Conservation (phyloP, 1,140 invertebrate genomes). For the Oedothorax gibbosus region DNA sequence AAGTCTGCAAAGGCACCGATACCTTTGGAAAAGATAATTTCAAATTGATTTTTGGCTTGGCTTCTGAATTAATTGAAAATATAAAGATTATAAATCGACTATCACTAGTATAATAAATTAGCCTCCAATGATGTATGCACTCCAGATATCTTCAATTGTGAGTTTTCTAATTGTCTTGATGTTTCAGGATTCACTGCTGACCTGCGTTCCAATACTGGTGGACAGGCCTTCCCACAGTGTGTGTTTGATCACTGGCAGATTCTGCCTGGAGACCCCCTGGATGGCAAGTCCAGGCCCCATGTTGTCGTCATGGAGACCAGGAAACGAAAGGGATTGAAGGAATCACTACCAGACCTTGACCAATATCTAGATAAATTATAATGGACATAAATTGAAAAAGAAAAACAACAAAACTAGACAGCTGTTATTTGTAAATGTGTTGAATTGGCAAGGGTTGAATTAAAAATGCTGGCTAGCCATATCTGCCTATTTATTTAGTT, state of each 20-base stretch:
- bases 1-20: too few relatives aligned
- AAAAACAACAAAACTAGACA: conserved; percentile 52
- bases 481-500: conserved; percentile 2
- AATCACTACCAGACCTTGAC: conserved; percentile 91
- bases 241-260: conserved; percentile 99
- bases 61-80: too few relatives aligned
- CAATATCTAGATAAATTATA: conserved; percentile 83
- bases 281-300: conserved; percentile 82
- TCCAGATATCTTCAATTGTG: too few relatives aligned
- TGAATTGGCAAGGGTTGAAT: conserved; percentile 14
- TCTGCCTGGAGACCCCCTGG: conserved; percentile 93
- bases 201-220: conserved; percentile 97
- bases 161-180: conserved; percentile 11
- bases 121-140: too few relatives aligned
- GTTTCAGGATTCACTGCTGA: conserved; percentile 91
- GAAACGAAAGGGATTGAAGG: conserved; percentile 99
- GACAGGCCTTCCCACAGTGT: conserved; percentile 99
- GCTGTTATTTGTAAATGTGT: conserved; percentile 53
- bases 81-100: too few relatives aligned
- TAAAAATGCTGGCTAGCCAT: conserved; percentile 54
- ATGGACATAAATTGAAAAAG: conserved; percentile 48
- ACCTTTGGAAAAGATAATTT: too few relatives aligned
- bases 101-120: too few relatives aligned
- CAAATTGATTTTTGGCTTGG: too few relatives aligned
- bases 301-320: conserved; percentile 91